Evolutionary conservation across 92 coral and sea anemone species (phyloP), one percentile per base, ranked within the genome.

Genomic region (Phenganax stokvisi): DNA sequence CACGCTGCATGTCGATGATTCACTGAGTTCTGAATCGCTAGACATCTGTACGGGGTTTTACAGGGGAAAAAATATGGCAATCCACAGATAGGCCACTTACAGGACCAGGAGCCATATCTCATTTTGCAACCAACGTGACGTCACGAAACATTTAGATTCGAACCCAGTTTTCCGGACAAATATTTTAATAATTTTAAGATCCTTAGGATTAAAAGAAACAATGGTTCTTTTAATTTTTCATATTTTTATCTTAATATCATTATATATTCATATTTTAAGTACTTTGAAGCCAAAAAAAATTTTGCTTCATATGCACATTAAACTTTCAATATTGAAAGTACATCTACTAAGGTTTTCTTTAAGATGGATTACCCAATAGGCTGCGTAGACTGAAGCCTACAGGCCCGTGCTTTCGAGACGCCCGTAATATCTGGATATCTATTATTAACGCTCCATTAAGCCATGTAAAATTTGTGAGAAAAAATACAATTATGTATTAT

Each of bases 271-370:
- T 67, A 56, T 54, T 47, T 11, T 51, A 9, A 8, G 56, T 68
- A 63, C 20, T 15, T 63, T 54, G 60, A 12, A 13, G 58, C 31
- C 51, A 68, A 81, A 81, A 54, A 3, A 69, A 71, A 8, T n/a
- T 57, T 81, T 81, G 70, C 1, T 71, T 81, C 85, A 81, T 71
- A 81, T 20, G 85, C 80, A 81, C 80, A 70, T 81, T 81, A 81
- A 81, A 20, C 25, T 20, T 20, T 20, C 25, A 20, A 20, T 20
- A 20, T 20, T 20, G 25, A 20, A 20, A 20, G 25, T 20, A 20
- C 25, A 20, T 20, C 25, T 20, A 20, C 25, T 20, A 20, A 20
- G 25, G 25, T 20, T 20, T 20, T 20, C 25, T 20, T 20, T 20
- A 20, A 20, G 25, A 20, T 20, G 25, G 25, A 20, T 20, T 20